A percentile compares a stretch with the other conserved stretches of the same genome.
These are phyloP conservation scores for Hylia prasina DNA, from an alignment of 2,113 vertebrate genomes.

Conservation along the genomic window DNA sequence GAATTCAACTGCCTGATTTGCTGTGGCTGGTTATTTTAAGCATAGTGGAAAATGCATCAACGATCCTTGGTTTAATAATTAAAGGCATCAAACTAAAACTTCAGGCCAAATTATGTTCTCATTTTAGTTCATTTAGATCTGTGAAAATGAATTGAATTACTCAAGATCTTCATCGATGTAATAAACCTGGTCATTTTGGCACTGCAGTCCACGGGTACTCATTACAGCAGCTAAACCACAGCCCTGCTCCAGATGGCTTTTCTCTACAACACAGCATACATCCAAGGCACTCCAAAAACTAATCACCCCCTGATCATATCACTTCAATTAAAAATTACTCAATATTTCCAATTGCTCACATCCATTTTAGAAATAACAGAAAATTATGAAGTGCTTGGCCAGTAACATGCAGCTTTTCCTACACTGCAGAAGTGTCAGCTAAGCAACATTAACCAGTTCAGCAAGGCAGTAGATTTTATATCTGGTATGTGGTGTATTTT, in stretches of 20 bases:
- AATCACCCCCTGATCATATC: slow-evolving; percentile 35
- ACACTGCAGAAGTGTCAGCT: not conserved
- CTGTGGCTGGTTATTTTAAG: not conserved
- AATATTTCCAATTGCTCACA: slow-evolving; percentile 13
- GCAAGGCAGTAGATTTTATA: not conserved
- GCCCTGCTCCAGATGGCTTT: slow-evolving; percentile 37
- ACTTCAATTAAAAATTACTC: slow-evolving; percentile 49
- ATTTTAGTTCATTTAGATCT: slow-evolving; percentile 4
- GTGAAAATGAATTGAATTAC: slow-evolving; percentile 1
- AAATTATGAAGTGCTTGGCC: not conserved
- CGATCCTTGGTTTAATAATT: not conserved
- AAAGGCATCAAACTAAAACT: not conserved
- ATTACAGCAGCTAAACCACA: slow-evolving; percentile 22
- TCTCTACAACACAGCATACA: not conserved
- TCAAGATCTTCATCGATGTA: not conserved
- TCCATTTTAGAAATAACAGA: slow-evolving; percentile 25
- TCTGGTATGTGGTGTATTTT: not conserved
- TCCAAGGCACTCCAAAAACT: slow-evolving; percentile 30
- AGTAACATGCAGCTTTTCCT: not conserved
- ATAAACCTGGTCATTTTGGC: slow-evolving; percentile 38
- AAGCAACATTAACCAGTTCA: not conserved
- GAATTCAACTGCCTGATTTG: not conserved
- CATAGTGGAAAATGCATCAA: not conserved
- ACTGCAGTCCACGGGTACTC: not conserved
- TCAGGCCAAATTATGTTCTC: slow-evolving; percentile 1